Evolutionary conservation across 2,797 vertebrate genomes (phyloP), one percentile per base, ranked within the genome.

Genomic region (Peromyscus melanophrys): DNA sequence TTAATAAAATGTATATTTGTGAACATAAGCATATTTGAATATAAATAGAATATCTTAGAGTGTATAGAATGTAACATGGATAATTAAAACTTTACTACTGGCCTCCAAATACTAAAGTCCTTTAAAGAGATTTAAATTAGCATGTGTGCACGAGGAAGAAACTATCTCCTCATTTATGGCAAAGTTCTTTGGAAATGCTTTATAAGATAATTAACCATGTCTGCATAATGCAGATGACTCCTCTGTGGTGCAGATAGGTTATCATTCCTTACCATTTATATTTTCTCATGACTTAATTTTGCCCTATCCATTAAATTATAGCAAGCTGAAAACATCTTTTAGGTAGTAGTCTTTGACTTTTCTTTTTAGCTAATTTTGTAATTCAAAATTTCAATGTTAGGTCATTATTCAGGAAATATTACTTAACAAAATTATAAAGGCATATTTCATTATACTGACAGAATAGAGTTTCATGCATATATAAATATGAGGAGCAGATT

Each of bases 81-180:
- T 87, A n/a, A 65, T 87, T 63, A 37, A 25, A 55, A 9, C 63
- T 96, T 89, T 78, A 69, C 37, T 95, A 34, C 69, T 55, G 34
- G 29, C 49, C 43, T 55, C 55, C 75, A 86, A 77, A 89, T 5
- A 65, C 6, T 29, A 94, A 92, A 89, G 23, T 40, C 13, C 67
- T 86, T 43, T 29, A 5, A 73, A 85, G 73, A 93, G 6, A 69
- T 10, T 65, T 71, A 92, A 78, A 63, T 89, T 69, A 89, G 37
- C 4, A 89, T 16, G 81, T 78, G 3, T 78, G 0, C 25, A 19
- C 25, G 34, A n/a, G 31, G 82, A 91, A 82, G 49, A 78, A 89
- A 40, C 71, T 67, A 10, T 69, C 61, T 75, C 57, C 21, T 83
- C 13, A 2, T n/a, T 65, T 88, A n/a, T 40, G 57, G 4, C 21